A percentile compares a stretch with the other conserved stretches of the same genome.
These are phyloP conservation scores for Podarcis raffonei DNA, from an alignment of 2,113 vertebrate genomes.

Conservation along the genomic window DNA sequence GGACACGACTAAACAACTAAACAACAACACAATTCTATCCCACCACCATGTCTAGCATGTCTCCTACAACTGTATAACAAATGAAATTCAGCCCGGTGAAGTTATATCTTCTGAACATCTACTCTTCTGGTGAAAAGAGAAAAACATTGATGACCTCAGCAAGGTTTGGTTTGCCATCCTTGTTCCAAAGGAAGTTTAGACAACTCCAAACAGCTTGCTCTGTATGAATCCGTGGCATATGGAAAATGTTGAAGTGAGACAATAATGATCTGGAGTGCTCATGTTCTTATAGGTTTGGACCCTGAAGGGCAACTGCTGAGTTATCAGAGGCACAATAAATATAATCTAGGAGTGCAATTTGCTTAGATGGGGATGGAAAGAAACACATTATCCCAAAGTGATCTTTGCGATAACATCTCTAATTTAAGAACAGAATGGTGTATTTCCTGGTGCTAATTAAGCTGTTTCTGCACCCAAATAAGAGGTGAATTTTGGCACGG, in stretches of 20 bases:
- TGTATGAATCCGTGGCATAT: not conserved
- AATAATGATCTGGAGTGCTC: not conserved
- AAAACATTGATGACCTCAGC: not conserved
- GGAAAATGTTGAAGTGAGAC: rapidly evolving
- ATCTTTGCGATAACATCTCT: constrained; percentile 6
- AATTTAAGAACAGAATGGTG: constrained; percentile 34
- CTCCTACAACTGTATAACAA: not conserved
- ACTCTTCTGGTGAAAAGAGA: no score
- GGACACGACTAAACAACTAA: no score
- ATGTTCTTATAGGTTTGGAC: not conserved
- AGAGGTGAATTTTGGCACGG: constrained; percentile 44
- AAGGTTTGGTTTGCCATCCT: not conserved
- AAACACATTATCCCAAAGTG: constrained; percentile 14
- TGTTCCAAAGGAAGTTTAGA: not conserved
- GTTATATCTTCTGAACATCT: no score
- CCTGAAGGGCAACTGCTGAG: not conserved
- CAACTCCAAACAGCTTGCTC: not conserved
- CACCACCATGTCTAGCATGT: no score
- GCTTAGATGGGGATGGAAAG: constrained; percentile 22
- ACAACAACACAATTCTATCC: no score
- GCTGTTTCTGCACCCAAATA: constrained; percentile 38
- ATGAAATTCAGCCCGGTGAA: not conserved
- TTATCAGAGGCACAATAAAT: not conserved
- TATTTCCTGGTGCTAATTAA: constrained; percentile 55
- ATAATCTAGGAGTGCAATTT: not conserved